Base-by-base conservation (phyloP, 92 coral and sea anemone genomes). In the Isaurus tuberculatus region DNA sequence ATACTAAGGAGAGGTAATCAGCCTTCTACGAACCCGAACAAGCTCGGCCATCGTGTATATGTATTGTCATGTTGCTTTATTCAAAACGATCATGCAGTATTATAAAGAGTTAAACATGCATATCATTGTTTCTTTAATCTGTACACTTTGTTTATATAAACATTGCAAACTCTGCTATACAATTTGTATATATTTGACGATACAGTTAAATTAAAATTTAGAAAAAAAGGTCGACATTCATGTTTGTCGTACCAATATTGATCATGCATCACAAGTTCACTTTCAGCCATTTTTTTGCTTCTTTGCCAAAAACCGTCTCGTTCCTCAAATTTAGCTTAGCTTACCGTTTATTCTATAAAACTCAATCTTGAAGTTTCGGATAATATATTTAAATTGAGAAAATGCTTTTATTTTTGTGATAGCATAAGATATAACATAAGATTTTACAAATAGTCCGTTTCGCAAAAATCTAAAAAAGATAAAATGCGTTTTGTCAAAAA, bases 331-430 rank as follows among this genome's bases (percentile, higher is more conserved):
- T 49, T 22, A 57, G 15, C 32, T 77, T 33, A 23, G 26, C 70
- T 57, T 74, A 30, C 8, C 15, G 0, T 33, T 57, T 77, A 20
- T 77, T 58, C 53, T 8, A 30, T 33, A 20, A 43, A 4, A 48
- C 8, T 72, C 78, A 58, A 30, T 17, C 80, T 30, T 74, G 65
- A 30, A 69, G 10, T 15, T 11, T 74, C 26, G 16, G 25, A n/a
- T 49, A 71, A 20, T 28, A 7, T 26, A 43, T 55, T 75, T 31
- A 31, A 65, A 75, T 14, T 20, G 44, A 53, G n/a, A 2, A 31
- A 33, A 15, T 9, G 0, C 4, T 58, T 33, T 77, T 36, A 34
- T 11, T 34, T 23, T 13, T 34, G 8, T 32, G 22, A 77, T 57
- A 55, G 10, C 8, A n/a, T 17, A 8, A 17, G 23, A 16, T 4